Evolutionary conservation across 1,140 invertebrate species (phyloP), one percentile per base, ranked within the genome.

Genomic region (Panagrolaimus sp.): DNA sequence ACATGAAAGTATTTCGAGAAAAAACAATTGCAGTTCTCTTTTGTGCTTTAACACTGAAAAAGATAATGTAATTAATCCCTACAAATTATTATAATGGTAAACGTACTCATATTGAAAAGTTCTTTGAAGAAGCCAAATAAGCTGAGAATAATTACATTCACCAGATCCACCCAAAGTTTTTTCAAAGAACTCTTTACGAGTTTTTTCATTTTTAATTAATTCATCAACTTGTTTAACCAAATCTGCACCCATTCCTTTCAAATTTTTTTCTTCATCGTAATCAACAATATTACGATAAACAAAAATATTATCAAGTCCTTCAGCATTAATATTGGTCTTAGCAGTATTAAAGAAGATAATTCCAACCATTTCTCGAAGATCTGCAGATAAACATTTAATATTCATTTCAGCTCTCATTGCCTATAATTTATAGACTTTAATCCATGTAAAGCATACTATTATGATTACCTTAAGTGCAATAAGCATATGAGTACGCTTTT

Each of bases 81-180:
- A 2, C 0, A 57, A 16, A 16, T n/a, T n/a, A n/a, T n/a, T n/a
- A n/a, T n/a, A 4, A 51, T 14, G 9, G 20, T 25, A 2, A 16
- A 57, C 51, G 2, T 16, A 57, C 51, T 27, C 20, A 5, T 57
- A 27, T 27, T 57, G 20, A 16, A 57, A 57, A 57, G 11, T 57
- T 20, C 51, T 57, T 27, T 57, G 51, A 20, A 57, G 11, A 57
- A 57, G 27, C 51, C 51, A 57, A 20, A 57, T 25, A 57, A 57
- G 51, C n/a, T 57, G 51, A 5, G 13, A n/a, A 16, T 57, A 57
- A 57, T n/a, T 27, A 8, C 51, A 57, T 25, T 25, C 14, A 57
- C 20, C 51, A n/a, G 20, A 11, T 11, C 51, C 51, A 25, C 13
- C 51, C 4, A 57, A 16, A 1, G 51, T 57, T 57, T 57, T 16